These are phyloP conservation scores for Lytechinus pictus DNA, from an alignment of 35 echinoderm and acorn worm species.

Conservation along the genomic window DNA sequence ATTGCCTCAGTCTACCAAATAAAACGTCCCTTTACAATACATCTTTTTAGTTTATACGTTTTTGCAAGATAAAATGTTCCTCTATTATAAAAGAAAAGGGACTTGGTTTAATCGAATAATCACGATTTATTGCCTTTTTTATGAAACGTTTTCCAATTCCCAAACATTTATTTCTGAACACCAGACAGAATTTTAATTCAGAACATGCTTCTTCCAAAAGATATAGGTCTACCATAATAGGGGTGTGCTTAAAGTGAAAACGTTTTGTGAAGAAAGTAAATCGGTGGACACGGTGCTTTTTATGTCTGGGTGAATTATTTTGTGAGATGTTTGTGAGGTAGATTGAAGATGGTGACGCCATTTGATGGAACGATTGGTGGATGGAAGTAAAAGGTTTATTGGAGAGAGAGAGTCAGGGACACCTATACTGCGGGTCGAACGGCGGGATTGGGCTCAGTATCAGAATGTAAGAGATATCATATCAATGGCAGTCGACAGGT, in stretches of 20 bases:
- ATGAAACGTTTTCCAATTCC: not conserved
- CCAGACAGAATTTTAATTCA: not conserved
- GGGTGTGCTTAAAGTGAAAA: not conserved
- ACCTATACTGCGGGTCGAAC: not conserved
- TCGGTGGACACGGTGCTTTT: not conserved
- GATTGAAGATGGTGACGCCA: conserved; percentile 22
- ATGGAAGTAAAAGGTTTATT: not conserved
- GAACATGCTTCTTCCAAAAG: not conserved
- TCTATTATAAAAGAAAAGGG: not conserved
- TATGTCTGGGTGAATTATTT: not conserved
- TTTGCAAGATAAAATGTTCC: not conserved
- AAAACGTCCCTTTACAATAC: not conserved
- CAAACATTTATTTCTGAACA: not conserved
- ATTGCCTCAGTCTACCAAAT: not conserved
- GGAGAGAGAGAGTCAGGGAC: conserved; percentile 1
- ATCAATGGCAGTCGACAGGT: not conserved
- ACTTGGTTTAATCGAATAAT: not conserved
- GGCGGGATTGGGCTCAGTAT: not conserved
- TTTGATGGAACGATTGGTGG: not conserved
- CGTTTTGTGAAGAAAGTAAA: not conserved
- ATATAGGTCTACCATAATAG: not conserved
- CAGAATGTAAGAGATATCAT: not conserved
- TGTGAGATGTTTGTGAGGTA: not conserved
- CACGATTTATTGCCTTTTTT: not conserved
- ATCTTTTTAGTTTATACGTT: not conserved